These are phyloP conservation scores for Benthosema pterotum DNA, from an alignment of 2,797 vertebrate genomes.

Conservation along the genomic window DNA sequence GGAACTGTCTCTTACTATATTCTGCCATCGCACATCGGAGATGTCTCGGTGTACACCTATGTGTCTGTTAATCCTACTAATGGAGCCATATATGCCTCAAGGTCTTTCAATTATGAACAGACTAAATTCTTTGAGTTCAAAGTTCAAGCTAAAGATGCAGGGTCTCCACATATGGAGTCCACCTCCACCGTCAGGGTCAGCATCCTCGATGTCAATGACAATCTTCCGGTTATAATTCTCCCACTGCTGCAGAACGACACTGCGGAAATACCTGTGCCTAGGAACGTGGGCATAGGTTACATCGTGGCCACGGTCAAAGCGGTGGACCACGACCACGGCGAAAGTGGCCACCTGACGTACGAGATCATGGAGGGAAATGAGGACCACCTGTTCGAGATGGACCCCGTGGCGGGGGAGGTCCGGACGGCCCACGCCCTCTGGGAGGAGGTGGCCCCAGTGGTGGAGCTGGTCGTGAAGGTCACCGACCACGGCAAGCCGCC, in stretches of 20 bases:
- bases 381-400: conserved; percentile 97
- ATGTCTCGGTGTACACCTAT: conserved; percentile 96
- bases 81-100: conserved; percentile 96
- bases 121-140: conserved; percentile 98
- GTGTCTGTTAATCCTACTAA: conserved; percentile 98
- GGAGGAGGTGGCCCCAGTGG: conserved; percentile 92
- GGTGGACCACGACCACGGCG: conserved; percentile 95
- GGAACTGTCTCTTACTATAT: conserved; percentile 97
- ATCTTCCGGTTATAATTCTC: conserved; percentile 93
- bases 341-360: conserved; percentile 95
- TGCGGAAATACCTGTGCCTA: conserved; percentile 93
- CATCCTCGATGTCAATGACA: conserved; percentile 95
- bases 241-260: conserved; percentile 96
- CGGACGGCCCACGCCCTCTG: conserved; percentile 94
- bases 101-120: conserved; percentile 97
- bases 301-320: conserved; percentile 93
- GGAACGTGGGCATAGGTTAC: conserved; percentile 95
- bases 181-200: conserved; percentile 93
- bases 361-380: conserved; percentile 98
- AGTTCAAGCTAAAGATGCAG: conserved; percentile 95
- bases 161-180: conserved; percentile 94
- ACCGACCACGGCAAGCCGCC: conserved; percentile 97
- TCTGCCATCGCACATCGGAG: conserved; percentile 91
- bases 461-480: conserved; percentile 97
- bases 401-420: conserved; percentile 93